A percentile compares a stretch with the other conserved stretches of the same genome.
phyloP scores from a whole-genome alignment of 1,140 invertebrate species.

The Spodoptera litura region DNA sequence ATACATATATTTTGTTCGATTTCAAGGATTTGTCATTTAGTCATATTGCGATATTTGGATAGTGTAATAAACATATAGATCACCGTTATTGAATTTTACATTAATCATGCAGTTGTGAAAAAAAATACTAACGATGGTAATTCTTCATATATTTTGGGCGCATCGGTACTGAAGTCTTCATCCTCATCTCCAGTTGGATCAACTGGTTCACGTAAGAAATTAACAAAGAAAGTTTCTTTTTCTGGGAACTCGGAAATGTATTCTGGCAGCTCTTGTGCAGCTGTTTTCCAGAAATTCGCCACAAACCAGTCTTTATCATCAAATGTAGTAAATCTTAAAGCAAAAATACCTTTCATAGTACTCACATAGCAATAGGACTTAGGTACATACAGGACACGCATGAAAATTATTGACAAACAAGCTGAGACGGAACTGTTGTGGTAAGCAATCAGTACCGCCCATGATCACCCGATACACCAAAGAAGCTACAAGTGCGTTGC shows the following conservation, averaged over 20 bases:
- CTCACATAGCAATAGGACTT: too few relatives aligned
- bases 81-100: too few relatives aligned
- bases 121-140: conserved; percentile 87
- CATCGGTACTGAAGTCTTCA: conserved; percentile 92
- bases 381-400: too few relatives aligned
- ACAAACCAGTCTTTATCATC: conserved; percentile 90
- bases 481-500: too few relatives aligned
- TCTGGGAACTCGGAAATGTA: conserved; percentile 85
- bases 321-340: conserved; percentile 88
- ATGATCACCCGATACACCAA: too few relatives aligned
- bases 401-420: too few relatives aligned
- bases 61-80: too few relatives aligned
- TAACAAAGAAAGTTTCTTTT: conserved; percentile 91
- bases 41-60: too few relatives aligned
- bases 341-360: background rate
- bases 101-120: too few relatives aligned
- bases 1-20: background rate
- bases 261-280: conserved; percentile 86
- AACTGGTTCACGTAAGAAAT: conserved; percentile 93
- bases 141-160: conserved; percentile 95
- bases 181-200: conserved; percentile 94
- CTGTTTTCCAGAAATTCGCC: conserved; percentile 86
- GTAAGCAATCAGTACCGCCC: too few relatives aligned
- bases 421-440: too few relatives aligned
- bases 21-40: background rate